Conservation (phyloP, 2,113 vertebrate species). For the Puma concolor region DNA sequence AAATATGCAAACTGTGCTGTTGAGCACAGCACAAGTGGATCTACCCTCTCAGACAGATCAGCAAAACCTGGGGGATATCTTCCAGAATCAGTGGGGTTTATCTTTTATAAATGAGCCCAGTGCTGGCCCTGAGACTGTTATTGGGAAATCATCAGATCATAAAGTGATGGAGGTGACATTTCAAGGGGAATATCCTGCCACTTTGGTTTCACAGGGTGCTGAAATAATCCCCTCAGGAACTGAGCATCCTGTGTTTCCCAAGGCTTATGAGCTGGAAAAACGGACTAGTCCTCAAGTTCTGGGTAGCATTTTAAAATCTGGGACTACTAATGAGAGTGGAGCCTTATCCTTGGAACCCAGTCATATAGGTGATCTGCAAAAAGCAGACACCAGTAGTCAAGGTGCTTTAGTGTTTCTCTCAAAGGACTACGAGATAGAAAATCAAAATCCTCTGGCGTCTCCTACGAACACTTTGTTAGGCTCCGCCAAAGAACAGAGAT, state of each 20-base stretch:
- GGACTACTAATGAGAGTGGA: conserved; percentile 87
- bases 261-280: conserved; percentile 93
- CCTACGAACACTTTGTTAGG: conserved; percentile 92
- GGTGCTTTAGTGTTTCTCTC: conserved; percentile 91
- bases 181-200: conserved; percentile 91
- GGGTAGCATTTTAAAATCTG: conserved; percentile 86
- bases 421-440: conserved; percentile 93
- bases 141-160: conserved; percentile 86
- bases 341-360: conserved; percentile 88
- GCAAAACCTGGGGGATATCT: conserved; percentile 98
- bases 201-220: conserved; percentile 89
- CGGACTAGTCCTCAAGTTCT: conserved; percentile 94
- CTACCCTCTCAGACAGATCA: conserved; percentile 94
- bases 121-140: conserved; percentile 90
- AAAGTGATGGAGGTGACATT: conserved; percentile 90
- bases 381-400: conserved; percentile 88
- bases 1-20: conserved; percentile 98
- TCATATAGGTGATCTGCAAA: conserved; percentile 88
- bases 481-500: conserved; percentile 92
- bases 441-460: conserved; percentile 90
- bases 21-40: conserved; percentile 92
- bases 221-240: conserved; percentile 89
- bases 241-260: conserved; percentile 90
- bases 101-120: conserved; percentile 99
- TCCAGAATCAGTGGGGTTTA: conserved; percentile 99